Evolutionary conservation across 1,140 invertebrate species (phyloP).

Genomic region (Drosophila malerkotliana): DNA sequence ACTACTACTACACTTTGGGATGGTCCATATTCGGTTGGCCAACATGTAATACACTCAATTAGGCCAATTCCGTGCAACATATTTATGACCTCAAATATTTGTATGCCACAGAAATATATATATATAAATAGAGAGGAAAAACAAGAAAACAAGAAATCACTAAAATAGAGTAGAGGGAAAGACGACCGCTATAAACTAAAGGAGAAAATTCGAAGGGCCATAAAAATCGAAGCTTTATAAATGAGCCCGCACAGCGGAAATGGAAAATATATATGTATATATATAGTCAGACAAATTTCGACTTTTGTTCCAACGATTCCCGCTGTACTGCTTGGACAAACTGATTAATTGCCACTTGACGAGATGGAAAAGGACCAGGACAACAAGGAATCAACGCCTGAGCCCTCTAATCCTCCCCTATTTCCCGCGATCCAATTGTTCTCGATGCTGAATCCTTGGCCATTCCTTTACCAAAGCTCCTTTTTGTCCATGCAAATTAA

Average conservation of each 20-base stretch:
- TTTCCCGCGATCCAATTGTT: conserved; percentile 17
- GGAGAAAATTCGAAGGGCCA: conserved; percentile 40
- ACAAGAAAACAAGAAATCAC: conserved; percentile 13
- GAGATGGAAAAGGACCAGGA: conserved; percentile 25
- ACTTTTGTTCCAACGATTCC: conserved; percentile 20
- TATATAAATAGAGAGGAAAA: conserved; percentile 1
- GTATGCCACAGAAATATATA: conserved; percentile 37
- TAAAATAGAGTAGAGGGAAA: conserved; percentile 24
- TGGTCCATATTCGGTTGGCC: conserved; percentile 33
- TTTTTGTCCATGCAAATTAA: conserved; percentile 62
- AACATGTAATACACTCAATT: conserved; percentile 76
- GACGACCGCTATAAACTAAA: conserved; percentile 66
- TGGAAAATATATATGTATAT: conserved; percentile 4
- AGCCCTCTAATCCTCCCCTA: conserved; percentile 39
- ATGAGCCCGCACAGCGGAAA: conserved; percentile 53
- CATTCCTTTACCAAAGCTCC: background rate
- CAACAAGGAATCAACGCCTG: conserved; percentile 8
- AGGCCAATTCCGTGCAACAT: conserved; percentile 68
- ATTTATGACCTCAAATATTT: conserved; percentile 76
- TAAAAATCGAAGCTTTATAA: conserved; percentile 77
- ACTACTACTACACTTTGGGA: conserved; percentile 12
- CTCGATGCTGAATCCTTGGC: conserved; percentile 13
- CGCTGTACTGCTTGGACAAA: conserved; percentile 55
- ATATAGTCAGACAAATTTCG: conserved; percentile 26
- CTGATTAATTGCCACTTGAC: conserved; percentile 75